Base-by-base conservation (phyloP, 2,113 vertebrate genomes). In the Tautogolabrus adspersus region DNA sequence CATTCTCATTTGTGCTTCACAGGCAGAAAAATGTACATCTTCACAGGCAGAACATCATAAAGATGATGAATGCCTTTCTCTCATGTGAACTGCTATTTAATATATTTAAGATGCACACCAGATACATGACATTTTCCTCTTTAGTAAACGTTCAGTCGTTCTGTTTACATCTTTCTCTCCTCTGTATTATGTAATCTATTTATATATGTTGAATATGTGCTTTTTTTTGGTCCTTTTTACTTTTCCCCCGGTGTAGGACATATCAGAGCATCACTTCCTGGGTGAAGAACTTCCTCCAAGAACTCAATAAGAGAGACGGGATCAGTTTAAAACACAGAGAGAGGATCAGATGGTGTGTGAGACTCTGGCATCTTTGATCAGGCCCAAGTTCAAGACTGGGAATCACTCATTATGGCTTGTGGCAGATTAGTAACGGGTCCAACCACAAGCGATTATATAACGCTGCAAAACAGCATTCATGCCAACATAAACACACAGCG, bases 341-440 rank as follows among this genome's bases (percentile, higher is more conserved):
- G 77, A 67, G 82, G 77, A 80, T 85, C 81, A 84, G 70, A 81
- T 52, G 44, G 76, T 30, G 63, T 86, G 60, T 75, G 82, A 87
- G 82, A 87, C 87, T 89, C 83, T 57, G 30, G 67, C 84, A 78
- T 87, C 78, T 90, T 83, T 88, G 87, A 87, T 87, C 83, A 82
- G 87, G 83, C 80, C 80, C 59, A 87, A 87, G 77, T 88, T 93
- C 86, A 88, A 90, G 82, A 87, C 68, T 73, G 72, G 82, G 86
- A 93, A 90, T 90, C 90, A 90, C 89, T 94, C 88, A 93, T 91
- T 93, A 92, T 85, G 83, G 69, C 82, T 87, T 66, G 66, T 72
- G 75, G 84, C 85, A 92, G 93, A 93, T 93, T 93, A 94, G 89
- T 86, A 83, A 77, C 9, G 47, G 44, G 60, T 78, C 71, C 87